These are phyloP conservation scores for Sarcophaga subvicina DNA, from an alignment of 2,888 invertebrate species.

Conservation along the genomic window DNA sequence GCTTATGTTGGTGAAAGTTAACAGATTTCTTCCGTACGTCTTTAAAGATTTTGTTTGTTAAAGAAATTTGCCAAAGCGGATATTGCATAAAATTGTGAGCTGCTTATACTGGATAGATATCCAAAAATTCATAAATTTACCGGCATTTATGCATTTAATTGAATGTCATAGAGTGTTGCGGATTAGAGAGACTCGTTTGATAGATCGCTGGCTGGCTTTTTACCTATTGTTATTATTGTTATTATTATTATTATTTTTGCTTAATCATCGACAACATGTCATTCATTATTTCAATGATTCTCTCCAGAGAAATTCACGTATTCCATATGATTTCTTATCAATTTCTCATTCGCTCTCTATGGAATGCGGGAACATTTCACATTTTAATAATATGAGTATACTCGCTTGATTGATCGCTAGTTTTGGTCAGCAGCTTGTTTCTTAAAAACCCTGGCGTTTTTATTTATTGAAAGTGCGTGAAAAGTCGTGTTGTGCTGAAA, in stretches of 20 bases:
- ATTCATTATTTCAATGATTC: slow-evolving; percentile 4
- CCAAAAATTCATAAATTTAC: too few relatives aligned
- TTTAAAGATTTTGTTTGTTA: too few relatives aligned
- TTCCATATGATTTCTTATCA: slow-evolving; percentile 6
- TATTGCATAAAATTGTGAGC: too few relatives aligned
- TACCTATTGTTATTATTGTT: slow-evolving; percentile 3
- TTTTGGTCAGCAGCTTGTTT: slow-evolving; percentile 44
- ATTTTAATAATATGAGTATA: neutral
- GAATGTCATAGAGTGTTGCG: slow-evolving; percentile 3
- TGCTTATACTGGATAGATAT: too few relatives aligned
- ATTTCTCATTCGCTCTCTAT: slow-evolving; percentile 15
- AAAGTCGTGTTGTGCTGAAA: slow-evolving; percentile 2
- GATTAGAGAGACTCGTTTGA: neutral
- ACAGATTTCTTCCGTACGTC: neutral
- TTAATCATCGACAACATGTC: slow-evolving; percentile 42
- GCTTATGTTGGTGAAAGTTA: neutral
- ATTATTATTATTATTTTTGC: slow-evolving; percentile 31
- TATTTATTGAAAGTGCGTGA: slow-evolving; percentile 30
- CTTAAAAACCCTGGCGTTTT: slow-evolving; percentile 32
- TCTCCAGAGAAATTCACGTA: slow-evolving; percentile 41
- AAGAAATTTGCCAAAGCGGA: too few relatives aligned
- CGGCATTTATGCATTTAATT: neutral
- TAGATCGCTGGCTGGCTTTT: slow-evolving; percentile 2
- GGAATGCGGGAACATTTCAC: neutral
- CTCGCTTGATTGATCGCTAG: slow-evolving; percentile 28